Base-by-base conservation (phyloP, 1,140 invertebrate species). In the Caenorhabditis inopinata region DNA sequence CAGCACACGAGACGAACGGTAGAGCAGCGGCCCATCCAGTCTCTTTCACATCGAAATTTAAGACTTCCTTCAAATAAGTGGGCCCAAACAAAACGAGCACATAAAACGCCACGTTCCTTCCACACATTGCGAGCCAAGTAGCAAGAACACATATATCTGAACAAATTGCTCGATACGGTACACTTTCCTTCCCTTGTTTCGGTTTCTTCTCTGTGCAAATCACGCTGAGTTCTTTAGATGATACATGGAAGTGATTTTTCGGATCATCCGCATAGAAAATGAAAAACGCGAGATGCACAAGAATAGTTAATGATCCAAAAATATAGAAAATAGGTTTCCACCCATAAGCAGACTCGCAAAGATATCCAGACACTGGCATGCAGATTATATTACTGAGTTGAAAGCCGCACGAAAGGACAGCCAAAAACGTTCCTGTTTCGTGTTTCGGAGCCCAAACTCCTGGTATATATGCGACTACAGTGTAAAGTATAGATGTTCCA, bases 331-430 rank as follows among this genome's bases (percentile, higher is more conserved):
- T 35, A 4, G 74, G 51, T 51, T 81, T 68, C 85, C 85, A 85
- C 18, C 83, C 79, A 18, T 74, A 74, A 1, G 48, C 47, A 16
- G 81, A 76, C 42, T 83, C 81, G 46, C 85, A 85, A 1, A 87
- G 42, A 21, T 49, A 29, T 14, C 85, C 85, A 7, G 85, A 77
- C 14, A 86, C 23, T 9, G 85, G 85, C 85, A 85, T 87, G 6
- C 79, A 84, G 35, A 83, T 38, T 1, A 68, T 68, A 42, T 68
- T 68, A 53, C 47, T 42, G n/a, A 81, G 51, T 46, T 81, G 80
- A 14, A 78, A 68, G 49, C 80, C 79, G 16, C 62, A 47, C 1
- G 82, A 81, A 1, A 83, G 21, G 2, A 83, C 46, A 11, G 82
- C 74, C 16, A 83, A 76, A 74, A 51, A 83, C 14, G 73, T 76